Evolutionary conservation across 2,888 invertebrate species (phyloP).

Genomic region (Watsonalla binaria): DNA sequence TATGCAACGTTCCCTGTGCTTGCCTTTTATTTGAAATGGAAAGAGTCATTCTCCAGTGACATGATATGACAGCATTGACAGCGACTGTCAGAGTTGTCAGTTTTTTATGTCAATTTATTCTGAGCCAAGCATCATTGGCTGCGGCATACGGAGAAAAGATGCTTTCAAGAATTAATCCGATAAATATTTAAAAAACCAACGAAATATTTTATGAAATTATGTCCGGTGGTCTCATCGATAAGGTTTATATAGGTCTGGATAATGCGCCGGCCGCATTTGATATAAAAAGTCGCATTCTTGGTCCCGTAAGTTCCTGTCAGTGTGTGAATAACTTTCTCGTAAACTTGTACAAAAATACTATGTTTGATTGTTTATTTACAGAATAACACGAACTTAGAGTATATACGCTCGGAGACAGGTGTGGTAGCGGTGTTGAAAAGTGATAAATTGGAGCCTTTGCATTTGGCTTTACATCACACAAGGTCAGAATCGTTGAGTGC

Average conservation of each 20-base stretch:
- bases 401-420: constrained; percentile 88
- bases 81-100: too few species aligned
- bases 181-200: constrained; percentile 28
- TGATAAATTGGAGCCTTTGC: constrained; percentile 84
- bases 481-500: constrained; percentile 83
- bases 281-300: constrained; percentile 85
- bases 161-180: constrained; percentile 39
- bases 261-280: constrained; percentile 87
- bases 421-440: constrained; percentile 86
- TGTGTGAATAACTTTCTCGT: constrained; percentile 5
- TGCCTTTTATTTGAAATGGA: too few species aligned
- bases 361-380: constrained; percentile 36
- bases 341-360: constrained; percentile 4
- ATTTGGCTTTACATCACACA: constrained; percentile 86
- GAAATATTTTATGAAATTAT: constrained; percentile 38
- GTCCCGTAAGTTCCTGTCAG: constrained; percentile 63
- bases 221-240: constrained; percentile 80
- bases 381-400: constrained; percentile 85
- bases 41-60: too few species aligned
- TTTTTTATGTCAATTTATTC: too few species aligned
- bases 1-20: too few species aligned
- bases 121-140: constrained; percentile 2
- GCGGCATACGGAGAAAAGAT: constrained; percentile 34
- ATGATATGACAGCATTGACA: too few species aligned
- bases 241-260: constrained; percentile 87